Base-by-base conservation (phyloP, 37 sponge, comb jelly and placozoan genomes). In the Ephydatia muelleri region DNA sequence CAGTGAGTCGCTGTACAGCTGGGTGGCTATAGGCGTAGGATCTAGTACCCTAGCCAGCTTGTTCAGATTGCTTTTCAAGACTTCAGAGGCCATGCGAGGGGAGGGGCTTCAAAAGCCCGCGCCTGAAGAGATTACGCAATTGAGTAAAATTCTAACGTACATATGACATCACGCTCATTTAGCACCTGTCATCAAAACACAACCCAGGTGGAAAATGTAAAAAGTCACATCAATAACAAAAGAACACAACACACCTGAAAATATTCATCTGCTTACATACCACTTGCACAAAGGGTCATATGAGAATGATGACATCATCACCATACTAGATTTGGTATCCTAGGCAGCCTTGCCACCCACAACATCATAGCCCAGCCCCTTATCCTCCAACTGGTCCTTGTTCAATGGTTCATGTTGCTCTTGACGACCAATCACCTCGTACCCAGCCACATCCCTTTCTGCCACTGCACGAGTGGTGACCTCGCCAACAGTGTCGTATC, bases 401-500 rank as follows among this genome's bases (percentile, higher is more conserved):
- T 21, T 11, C 57, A 57, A 11, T 57, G 57, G 19, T 21, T 57
- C 14, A 19, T 1, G 19, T 21, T 57, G 12, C 57, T 16, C 19
- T 1, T 14, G 57, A 1, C 16, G 57, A 57, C 19, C 57, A 4
- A 57, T 21, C 12, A 57, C 57, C 6, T 57, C 57, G 19, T 57
- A 57, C 16, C 57, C 57, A 5, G 57, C 57, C n/a, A n/a, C n/a
- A n/a, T n/a, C n/a, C 9, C 19, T 16, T 1, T 43, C 43, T 43
- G 43, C 16, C 57, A 57, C 57, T 57, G 57, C 43, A 43, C 43
- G 43, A 43, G 43, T 6, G 16, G 16, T 11, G 14, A 57, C 57
- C 23, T 72, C 57, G 16, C 36, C 67, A 13, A 79, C 80, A 26
- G 84, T 83, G 67, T 83, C 84, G 26, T 83, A 83, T 36, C 80